Evolutionary conservation across 1,140 invertebrate species (phyloP).

Genomic region (Vanessa atalanta): DNA sequence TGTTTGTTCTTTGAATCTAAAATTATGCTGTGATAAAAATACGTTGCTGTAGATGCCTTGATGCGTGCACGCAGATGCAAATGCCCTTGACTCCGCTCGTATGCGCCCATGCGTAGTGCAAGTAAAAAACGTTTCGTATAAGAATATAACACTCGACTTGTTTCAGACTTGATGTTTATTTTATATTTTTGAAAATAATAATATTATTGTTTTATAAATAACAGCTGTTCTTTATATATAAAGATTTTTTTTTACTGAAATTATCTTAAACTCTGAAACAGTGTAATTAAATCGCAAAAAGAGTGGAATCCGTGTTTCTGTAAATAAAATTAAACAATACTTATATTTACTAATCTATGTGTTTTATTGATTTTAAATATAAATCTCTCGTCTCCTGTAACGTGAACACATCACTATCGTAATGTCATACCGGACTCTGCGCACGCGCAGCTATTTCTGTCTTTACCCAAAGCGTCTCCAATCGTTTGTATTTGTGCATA

Average conservation of each 20-base stretch:
- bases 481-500: slow-evolving; percentile 21
- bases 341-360: not conserved
- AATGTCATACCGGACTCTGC: slow-evolving; percentile 10
- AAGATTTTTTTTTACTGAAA: too few species aligned
- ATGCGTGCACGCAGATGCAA: slow-evolving; percentile 31
- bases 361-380: not conserved
- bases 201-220: too few species aligned
- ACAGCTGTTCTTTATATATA: too few species aligned
- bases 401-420: slow-evolving; percentile 3
- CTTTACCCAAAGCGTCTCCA: slow-evolving; percentile 20
- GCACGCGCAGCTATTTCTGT: slow-evolving; percentile 28
- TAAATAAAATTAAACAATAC: too few species aligned
- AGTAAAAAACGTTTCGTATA: slow-evolving; percentile 3
- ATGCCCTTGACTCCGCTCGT: slow-evolving; percentile 35
- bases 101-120: slow-evolving; percentile 24
- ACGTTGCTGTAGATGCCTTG: slow-evolving; percentile 13
- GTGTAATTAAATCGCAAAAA: too few species aligned
- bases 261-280: too few species aligned
- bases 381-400: not conserved
- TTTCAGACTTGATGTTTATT: not conserved
- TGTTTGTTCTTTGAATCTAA: slow-evolving; percentile 14
- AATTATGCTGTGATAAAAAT: slow-evolving; percentile 24
- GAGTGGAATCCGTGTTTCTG: too few species aligned
- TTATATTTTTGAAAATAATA: not conserved
- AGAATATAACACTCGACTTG: not conserved